A percentile compares a stretch with the other conserved stretches of the same genome.
Conservation (phyloP, 2,888 invertebrate species). For the Drosophila silvestris region DNA sequence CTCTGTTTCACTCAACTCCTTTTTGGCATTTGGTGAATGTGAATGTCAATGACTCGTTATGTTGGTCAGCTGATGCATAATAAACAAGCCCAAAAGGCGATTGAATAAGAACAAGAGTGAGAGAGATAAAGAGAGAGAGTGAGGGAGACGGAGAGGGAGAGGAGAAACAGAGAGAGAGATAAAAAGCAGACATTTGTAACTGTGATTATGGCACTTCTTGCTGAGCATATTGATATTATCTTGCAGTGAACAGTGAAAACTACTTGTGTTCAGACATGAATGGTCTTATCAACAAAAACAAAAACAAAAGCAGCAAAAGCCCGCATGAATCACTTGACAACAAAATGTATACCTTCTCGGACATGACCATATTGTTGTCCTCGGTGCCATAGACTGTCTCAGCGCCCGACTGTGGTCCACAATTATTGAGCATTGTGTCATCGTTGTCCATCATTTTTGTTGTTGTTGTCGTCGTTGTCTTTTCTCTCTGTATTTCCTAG, state of each 20-base stretch:
- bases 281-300: slow-evolving; percentile 36
- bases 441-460: slow-evolving; percentile 83
- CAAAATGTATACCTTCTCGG: slow-evolving; percentile 90
- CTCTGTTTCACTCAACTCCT: slow-evolving; percentile 31
- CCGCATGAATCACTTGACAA: slow-evolving; percentile 53
- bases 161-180: slow-evolving; percentile 6
- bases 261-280: slow-evolving; percentile 27
- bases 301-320: slow-evolving; percentile 9
- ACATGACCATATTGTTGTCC: slow-evolving; percentile 98
- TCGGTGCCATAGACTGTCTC: slow-evolving; percentile 98
- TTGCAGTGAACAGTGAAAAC: slow-evolving; percentile 25
- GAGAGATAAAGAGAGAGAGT: not conserved
- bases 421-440: slow-evolving; percentile 83
- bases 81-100: slow-evolving; percentile 55
- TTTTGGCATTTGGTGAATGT: slow-evolving; percentile 43
- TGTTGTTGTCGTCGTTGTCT: slow-evolving; percentile 25
- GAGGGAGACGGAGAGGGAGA: slow-evolving; percentile 5
- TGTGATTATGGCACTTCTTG: slow-evolving; percentile 67
- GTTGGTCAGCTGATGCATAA: slow-evolving; percentile 70
- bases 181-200: slow-evolving; percentile 40
- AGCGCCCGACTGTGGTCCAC: slow-evolving; percentile 87
- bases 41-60: slow-evolving; percentile 79
- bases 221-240: slow-evolving; percentile 32
- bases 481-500: slow-evolving; percentile 25
- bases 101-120: slow-evolving; percentile 7